Evolutionary conservation across 2,888 invertebrate genomes (phyloP).

Genomic region (Acanthoscelides obtectus): DNA sequence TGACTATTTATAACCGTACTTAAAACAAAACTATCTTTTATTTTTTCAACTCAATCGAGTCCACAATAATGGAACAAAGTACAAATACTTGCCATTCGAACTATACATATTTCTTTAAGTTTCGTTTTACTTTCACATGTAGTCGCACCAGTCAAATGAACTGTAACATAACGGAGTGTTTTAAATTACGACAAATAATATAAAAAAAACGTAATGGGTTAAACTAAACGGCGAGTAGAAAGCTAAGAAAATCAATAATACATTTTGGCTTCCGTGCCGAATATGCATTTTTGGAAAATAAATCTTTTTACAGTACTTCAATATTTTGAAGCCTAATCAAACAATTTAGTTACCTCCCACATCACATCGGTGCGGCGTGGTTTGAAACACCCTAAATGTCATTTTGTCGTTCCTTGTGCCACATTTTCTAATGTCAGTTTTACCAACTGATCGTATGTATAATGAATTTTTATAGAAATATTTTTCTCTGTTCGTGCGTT

Average conservation of each 20-base stretch:
- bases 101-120: neutral
- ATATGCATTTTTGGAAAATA: too few species aligned
- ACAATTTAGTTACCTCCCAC: neutral
- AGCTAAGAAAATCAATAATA: too few species aligned
- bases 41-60: neutral
- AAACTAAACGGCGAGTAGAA: too few species aligned
- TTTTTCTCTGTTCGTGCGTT: neutral
- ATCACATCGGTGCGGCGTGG: neutral
- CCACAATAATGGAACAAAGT: neutral
- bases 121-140: neutral
- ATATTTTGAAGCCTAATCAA: neutral
- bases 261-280: too few species aligned
- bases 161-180: neutral
- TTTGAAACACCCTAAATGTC: neutral
- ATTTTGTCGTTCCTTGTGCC: conserved; percentile 39
- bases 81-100: neutral
- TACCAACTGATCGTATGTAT: neutral
- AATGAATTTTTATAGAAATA: neutral
- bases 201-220: too few species aligned
- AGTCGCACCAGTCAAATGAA: neutral
- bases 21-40: conserved; percentile 11
- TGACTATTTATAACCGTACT: conserved; percentile 23
- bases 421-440: conserved; percentile 28
- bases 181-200: neutral
- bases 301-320: too few species aligned